Evolutionary conservation across 2,888 invertebrate species (phyloP), one percentile per base, ranked within the genome.

Genomic region (Leptarthrus brevirostris): DNA sequence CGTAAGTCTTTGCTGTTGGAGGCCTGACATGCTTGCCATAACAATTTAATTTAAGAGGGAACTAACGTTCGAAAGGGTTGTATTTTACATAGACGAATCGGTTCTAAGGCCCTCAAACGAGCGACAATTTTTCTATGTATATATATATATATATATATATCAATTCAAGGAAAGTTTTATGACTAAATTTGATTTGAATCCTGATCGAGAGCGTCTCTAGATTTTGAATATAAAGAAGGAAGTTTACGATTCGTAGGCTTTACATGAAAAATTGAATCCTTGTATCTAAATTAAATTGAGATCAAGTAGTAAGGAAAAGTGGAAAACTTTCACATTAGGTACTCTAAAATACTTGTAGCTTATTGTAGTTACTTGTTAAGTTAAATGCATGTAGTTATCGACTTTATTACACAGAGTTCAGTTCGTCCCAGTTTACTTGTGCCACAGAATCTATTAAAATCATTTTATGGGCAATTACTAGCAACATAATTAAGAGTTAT

Each of bases 401-500:
- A 36, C 36, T 58, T 34, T 34, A 16, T 18, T 18, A 24, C 64
- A 12, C 3, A 12, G 14, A 36, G 44, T 44, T 64, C 26, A 26
- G 8, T 64, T 47, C 36, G 64, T 40, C 22, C 24, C 47, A 64
- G 47, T 64, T 64, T 16, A 24, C 44, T 54, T 12, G 10, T 12
- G 0, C n/a, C 1, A 44, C 22, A 26, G 22, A 64, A 44, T 64
- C 64, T 64, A 47, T 64, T 64, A 44, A 64, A 64, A 5, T 47
- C 22, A 64, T 64, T 64, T 64, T 5, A 64, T 47, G 47, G n/a
- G 44, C 20, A 26, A 64, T 64, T 47, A 16, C 44, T 49, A 18
- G 49, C 6, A n/a, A 24, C 47, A 64, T 64, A 64, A 47, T 64
- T 64, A 47, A 64, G 24, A 64, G 47, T 64, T 64, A 44, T 64